Percentiles rank a stretch among this genome's conserved stretches.
phyloP scores from a whole-genome alignment of 2,113 vertebrate genomes.

The Tichodroma muraria region DNA sequence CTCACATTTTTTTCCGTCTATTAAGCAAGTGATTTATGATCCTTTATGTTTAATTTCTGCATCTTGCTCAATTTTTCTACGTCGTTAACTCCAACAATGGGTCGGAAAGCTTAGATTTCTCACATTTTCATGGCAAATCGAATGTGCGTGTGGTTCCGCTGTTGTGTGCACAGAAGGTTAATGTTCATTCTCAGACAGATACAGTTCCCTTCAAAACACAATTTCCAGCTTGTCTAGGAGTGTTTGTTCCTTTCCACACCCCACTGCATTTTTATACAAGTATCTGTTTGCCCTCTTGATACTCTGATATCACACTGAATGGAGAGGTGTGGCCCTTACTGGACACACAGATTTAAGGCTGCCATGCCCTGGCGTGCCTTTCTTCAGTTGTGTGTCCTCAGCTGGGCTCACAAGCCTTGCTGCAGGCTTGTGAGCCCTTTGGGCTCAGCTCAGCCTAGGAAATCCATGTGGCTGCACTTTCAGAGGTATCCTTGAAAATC shows the following conservation, averaged over 20 bases:
- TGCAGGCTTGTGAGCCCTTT: neutral
- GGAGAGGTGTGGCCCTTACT: neutral
- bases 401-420: neutral
- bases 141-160: neutral
- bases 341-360: neutral
- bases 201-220: neutral
- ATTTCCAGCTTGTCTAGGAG: neutral
- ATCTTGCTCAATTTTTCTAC: neutral
- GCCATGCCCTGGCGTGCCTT: neutral
- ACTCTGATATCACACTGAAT: accelerated
- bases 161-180: neutral
- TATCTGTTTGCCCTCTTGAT: neutral
- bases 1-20: neutral
- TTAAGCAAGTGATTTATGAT: neutral
- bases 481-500: neutral
- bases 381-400: neutral
- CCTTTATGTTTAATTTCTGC: neutral
- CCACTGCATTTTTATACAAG: neutral
- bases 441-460: neutral
- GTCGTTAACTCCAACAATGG: neutral
- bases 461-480: neutral
- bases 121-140: neutral
- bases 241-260: neutral
- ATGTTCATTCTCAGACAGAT: neutral
- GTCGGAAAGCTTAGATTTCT: neutral